These are phyloP conservation scores for Irena cyanogastra DNA, from an alignment of 2,113 vertebrate species.

Conservation along the genomic window DNA sequence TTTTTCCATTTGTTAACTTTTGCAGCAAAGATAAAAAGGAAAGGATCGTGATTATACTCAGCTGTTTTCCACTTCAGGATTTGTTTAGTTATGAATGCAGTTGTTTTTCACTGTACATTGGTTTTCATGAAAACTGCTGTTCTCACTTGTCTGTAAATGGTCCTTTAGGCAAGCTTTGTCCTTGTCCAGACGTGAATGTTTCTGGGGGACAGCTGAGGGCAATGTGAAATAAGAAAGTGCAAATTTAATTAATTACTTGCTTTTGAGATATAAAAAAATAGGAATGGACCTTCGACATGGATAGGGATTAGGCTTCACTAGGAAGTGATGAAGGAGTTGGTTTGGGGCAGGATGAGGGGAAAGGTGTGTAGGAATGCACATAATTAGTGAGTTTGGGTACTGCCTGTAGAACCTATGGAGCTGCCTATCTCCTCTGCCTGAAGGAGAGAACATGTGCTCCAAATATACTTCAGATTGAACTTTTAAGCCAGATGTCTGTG, in stretches of 20 bases:
- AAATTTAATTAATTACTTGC: background rate
- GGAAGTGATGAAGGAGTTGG: background rate
- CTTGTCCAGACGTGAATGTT: background rate
- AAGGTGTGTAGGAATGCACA: background rate
- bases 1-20: background rate
- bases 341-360: background rate
- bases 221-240: background rate
- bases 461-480: background rate
- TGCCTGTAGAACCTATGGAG: no score
- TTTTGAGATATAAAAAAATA: background rate
- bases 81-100: background rate
- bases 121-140: background rate
- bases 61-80: conserved; percentile 4
- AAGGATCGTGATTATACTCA: background rate
- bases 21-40: background rate
- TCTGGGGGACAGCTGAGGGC: background rate
- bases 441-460: background rate
- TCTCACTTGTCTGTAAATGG: background rate
- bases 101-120: background rate
- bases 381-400: background rate
- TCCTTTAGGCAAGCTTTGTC: background rate
- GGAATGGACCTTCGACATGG: background rate
- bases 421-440: no score
- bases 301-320: background rate
- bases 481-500: background rate